These are phyloP conservation scores for Aleiodes sp. DNA, from an alignment of 1,140 invertebrate genomes.

Conservation along the genomic window DNA sequence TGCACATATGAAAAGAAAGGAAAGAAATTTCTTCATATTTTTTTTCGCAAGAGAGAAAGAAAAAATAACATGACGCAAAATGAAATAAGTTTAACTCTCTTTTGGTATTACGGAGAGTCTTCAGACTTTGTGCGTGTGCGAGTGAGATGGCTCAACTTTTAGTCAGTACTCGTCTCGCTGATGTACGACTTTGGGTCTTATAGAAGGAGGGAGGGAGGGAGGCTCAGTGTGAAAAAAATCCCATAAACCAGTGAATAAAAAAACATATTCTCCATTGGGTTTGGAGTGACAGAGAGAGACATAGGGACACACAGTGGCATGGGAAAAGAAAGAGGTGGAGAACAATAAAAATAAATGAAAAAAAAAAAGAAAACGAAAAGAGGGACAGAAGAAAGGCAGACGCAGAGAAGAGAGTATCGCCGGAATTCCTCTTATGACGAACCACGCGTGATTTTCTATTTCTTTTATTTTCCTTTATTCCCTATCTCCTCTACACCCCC, in stretches of 20 bases:
- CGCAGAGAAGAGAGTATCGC: slow-evolving; percentile 43
- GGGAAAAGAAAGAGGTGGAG: slow-evolving; percentile 11
- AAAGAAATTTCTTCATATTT: slow-evolving; percentile 27
- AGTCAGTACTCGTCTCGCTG: slow-evolving; percentile 47
- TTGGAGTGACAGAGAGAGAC: slow-evolving; percentile 42
- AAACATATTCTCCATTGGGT: slow-evolving; percentile 44
- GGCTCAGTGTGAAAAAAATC: slow-evolving; percentile 63
- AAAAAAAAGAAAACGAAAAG: slow-evolving; percentile 23
- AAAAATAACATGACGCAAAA: slow-evolving; percentile 16
- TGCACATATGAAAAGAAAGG: slow-evolving; percentile 26
- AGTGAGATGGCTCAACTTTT: slow-evolving; percentile 19
- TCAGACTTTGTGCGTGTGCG: slow-evolving; percentile 36
- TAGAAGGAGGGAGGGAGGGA: slow-evolving; percentile 26
- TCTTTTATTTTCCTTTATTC: slow-evolving; percentile 38
- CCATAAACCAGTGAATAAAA: slow-evolving; percentile 66
- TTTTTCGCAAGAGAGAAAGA: slow-evolving; percentile 33
- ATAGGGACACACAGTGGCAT: slow-evolving; percentile 16
- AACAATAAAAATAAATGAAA: slow-evolving; percentile 27
- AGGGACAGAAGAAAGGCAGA: slow-evolving; percentile 20
- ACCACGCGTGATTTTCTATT: slow-evolving; percentile 63
- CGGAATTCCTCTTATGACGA: slow-evolving; percentile 54
- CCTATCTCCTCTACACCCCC: slow-evolving; percentile 13
- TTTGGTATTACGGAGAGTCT: no score
- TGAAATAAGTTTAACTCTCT: no score
- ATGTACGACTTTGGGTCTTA: slow-evolving; percentile 63